phyloP scores from a whole-genome alignment of 2,113 vertebrate species.

The Sciurus niger region DNA sequence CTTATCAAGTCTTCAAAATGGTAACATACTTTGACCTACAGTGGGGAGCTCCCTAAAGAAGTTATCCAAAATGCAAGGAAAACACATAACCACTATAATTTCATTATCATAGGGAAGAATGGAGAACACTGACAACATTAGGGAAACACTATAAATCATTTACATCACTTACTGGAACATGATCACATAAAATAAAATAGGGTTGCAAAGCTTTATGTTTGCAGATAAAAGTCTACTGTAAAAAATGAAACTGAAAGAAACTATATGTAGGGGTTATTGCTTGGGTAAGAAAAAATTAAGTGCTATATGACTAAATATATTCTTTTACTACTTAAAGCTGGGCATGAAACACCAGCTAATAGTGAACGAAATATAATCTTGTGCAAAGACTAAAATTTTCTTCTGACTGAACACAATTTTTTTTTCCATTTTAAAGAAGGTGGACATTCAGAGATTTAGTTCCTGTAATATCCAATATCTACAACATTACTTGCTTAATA shows the following conservation, averaged over 20 bases:
- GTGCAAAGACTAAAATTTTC: conserved; percentile 20
- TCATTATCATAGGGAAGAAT: neutral
- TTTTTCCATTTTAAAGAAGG: neutral
- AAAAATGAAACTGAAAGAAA: neutral
- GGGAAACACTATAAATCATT: neutral
- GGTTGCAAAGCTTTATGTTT: neutral
- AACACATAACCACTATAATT: conserved; percentile 2
- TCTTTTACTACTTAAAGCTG: neutral
- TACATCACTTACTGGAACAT: neutral
- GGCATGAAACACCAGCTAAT: neutral
- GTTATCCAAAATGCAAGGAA: neutral
- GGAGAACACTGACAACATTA: neutral
- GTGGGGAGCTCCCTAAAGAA: neutral
- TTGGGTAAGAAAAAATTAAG: neutral
- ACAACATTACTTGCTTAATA: neutral
- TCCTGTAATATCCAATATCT: neutral
- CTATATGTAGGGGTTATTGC: neutral
- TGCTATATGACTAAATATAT: neutral
- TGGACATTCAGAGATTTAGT: neutral
- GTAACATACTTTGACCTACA: neutral
- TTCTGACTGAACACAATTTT: neutral
- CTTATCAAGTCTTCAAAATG: neutral
- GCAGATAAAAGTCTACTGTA: neutral
- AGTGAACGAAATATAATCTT: conserved; percentile 1
- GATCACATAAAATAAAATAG: neutral